A percentile compares a stretch with the other conserved stretches of the same genome.
Evolutionary conservation across 2,888 invertebrate species (phyloP).

Genomic region (Synergus itoensis): DNA sequence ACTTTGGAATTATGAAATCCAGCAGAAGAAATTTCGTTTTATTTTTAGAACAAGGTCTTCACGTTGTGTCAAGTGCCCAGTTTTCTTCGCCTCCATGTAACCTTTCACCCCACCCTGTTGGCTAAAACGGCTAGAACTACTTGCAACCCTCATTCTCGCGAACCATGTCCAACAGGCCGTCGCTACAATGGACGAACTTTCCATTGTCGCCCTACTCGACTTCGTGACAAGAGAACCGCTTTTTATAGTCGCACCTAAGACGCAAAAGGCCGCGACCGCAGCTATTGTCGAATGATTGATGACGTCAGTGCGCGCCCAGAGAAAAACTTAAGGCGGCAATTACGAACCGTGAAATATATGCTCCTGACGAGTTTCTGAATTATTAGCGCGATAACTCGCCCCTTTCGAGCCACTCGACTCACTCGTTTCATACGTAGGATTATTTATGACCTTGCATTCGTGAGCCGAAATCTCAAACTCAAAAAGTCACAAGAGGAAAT

Average conservation of each 20-base stretch:
- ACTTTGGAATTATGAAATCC: not conserved
- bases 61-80: not conserved
- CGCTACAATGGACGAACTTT: conserved; percentile 72
- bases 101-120: conserved; percentile 44
- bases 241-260: conserved; percentile 51
- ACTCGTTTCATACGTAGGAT: not conserved
- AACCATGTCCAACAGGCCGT: conserved; percentile 66
- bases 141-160: conserved; percentile 50
- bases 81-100: conserved; percentile 5
- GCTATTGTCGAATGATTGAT: conserved; percentile 64
- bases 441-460: not conserved
- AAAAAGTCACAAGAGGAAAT: not conserved
- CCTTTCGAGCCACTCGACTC: not conserved
- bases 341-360: conserved; percentile 33
- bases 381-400: conserved; percentile 15
- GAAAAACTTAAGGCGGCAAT: conserved; percentile 50
- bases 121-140: conserved; percentile 39
- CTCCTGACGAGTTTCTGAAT: conserved; percentile 20
- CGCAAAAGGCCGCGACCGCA: conserved; percentile 44
- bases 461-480: not conserved
- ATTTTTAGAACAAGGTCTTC: not conserved
- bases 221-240: conserved; percentile 49
- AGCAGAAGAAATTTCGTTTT: not conserved
- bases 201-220: conserved; percentile 65
- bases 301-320: conserved; percentile 50